Percentiles rank a stretch among this genome's conserved stretches.
Evolutionary conservation across 2,797 vertebrate species (phyloP).

Genomic region (Aythya fuligula): DNA sequence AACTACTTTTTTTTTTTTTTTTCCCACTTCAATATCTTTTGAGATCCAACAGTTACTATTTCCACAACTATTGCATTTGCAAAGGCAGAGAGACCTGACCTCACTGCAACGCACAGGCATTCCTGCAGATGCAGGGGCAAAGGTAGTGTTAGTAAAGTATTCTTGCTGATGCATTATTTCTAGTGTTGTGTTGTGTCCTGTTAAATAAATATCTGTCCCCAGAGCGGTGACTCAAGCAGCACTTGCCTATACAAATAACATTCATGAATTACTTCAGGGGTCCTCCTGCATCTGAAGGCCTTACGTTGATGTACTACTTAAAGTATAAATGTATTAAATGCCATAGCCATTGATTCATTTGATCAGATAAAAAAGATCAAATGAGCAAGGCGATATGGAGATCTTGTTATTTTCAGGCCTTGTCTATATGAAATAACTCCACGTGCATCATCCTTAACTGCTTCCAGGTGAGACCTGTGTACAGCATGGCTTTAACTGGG

Average conservation of each 20-base stretch:
- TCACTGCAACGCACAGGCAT: not conserved
- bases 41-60: not conserved
- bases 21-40: not conserved
- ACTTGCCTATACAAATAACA: not conserved
- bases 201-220: not conserved
- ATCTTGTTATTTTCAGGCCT: not conserved
- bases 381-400: not conserved
- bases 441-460: not conserved
- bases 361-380: constrained; percentile 20
- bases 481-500: not conserved
- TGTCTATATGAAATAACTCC: not conserved
- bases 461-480: not conserved
- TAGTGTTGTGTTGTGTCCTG: not conserved
- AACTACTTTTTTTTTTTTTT: not conserved
- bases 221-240: not conserved
- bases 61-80: not conserved
- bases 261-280: not conserved
- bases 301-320: not conserved
- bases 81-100: not conserved
- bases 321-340: not conserved
- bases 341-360: not conserved
- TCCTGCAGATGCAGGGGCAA: not conserved
- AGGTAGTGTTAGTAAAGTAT: not conserved
- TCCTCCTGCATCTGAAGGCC: not conserved
- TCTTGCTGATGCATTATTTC: not conserved